These are phyloP conservation scores for Meles meles DNA, from an alignment of 2,113 vertebrate species.

Conservation along the genomic window DNA sequence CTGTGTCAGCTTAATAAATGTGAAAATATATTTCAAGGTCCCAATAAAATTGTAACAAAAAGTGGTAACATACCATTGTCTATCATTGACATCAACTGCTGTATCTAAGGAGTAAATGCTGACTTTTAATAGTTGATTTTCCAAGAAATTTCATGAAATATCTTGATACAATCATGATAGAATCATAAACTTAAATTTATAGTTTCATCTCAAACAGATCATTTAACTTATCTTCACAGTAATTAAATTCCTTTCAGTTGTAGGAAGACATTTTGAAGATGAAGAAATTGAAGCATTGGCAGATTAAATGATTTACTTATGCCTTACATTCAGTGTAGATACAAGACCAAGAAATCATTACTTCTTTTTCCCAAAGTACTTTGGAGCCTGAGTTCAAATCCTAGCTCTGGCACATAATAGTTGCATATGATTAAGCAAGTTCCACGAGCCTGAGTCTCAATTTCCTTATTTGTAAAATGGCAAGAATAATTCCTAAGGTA, in stretches of 20 bases:
- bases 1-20: neutral
- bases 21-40: neutral
- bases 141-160: constrained; percentile 28
- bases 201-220: neutral
- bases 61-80: neutral
- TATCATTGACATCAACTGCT: neutral
- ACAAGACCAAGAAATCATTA: neutral
- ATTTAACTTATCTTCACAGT: neutral
- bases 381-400: neutral
- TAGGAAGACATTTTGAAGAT: neutral
- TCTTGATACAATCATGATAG: neutral
- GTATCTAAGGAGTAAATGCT: neutral
- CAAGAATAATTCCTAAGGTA: neutral
- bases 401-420: neutral
- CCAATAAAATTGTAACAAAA: neutral
- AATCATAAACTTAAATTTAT: neutral
- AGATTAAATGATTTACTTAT: neutral
- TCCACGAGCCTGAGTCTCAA: neutral
- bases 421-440: neutral
- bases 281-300: neutral
- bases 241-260: neutral
- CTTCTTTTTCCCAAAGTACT: neutral
- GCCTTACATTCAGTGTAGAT: neutral
- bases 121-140: neutral
- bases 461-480: neutral